A percentile compares a stretch with the other conserved stretches of the same genome.
Conservation (phyloP, 2,888 invertebrate species). For the Atrina japonica region DNA sequence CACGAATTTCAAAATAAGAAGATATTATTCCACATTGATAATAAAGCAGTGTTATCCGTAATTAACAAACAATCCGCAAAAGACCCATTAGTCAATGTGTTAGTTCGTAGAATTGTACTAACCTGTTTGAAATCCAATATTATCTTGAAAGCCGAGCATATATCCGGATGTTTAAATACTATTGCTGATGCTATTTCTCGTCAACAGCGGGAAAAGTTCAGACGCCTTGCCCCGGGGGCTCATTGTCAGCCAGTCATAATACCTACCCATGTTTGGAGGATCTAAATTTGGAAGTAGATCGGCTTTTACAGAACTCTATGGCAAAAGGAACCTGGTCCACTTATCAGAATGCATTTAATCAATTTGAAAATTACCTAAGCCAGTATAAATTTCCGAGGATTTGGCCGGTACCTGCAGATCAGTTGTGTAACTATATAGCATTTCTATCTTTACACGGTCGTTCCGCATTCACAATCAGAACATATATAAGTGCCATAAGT, state of each 20-base stretch:
- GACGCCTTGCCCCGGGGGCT: slow-evolving; percentile 1
- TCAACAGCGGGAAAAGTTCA: background rate
- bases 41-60: background rate
- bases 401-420: too few species aligned
- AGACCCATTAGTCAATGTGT: background rate
- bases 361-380: background rate
- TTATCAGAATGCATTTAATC: background rate
- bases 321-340: background rate
- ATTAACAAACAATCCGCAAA: background rate
- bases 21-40: slow-evolving; percentile 6
- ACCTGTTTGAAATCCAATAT: background rate
- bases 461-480: background rate
- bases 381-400: too few species aligned
- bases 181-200: background rate
- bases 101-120: background rate
- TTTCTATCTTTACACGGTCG: background rate
- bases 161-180: background rate
- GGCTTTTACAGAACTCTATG: background rate
- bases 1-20: background rate
- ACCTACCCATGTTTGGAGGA: background rate
- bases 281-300: background rate
- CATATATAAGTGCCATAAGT: background rate
- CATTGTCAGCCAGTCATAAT: background rate
- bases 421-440: too few species aligned
- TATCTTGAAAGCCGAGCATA: background rate